phyloP scores from a whole-genome alignment of 2,113 vertebrate species.

The Dolichallabes microphthalmus region DNA sequence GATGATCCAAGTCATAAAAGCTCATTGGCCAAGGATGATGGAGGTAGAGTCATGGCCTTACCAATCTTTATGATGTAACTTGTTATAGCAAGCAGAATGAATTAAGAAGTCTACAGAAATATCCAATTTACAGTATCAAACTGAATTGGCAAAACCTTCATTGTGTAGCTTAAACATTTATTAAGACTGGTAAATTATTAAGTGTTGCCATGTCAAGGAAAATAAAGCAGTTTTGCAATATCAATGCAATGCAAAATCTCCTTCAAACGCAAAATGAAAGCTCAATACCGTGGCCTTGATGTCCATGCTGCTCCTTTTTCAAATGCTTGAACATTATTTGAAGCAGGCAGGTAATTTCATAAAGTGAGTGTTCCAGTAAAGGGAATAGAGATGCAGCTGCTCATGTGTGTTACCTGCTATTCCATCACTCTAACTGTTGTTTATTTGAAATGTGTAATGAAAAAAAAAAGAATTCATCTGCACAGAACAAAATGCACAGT shows the following conservation, averaged over 20 bases:
- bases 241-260: no score
- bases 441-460: conserved; percentile 5
- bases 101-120: neutral
- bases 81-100: neutral
- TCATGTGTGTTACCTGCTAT: conserved; percentile 3
- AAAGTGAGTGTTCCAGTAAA: neutral
- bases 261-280: neutral
- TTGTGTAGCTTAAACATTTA: neutral
- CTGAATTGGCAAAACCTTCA: neutral
- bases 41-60: neutral
- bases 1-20: neutral
- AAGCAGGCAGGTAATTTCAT: conserved; percentile 4
- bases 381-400: neutral
- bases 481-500: neutral
- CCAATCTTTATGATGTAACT: neutral
- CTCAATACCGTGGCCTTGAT: neutral
- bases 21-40: neutral
- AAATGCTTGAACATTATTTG: conserved; percentile 20
- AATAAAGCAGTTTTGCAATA: neutral
- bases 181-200: neutral
- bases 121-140: neutral
- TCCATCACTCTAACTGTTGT: conserved; percentile 10
- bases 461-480: neutral
- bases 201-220: neutral
- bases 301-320: neutral